These are phyloP conservation scores for Pharmacophagus antenor DNA, from an alignment of 2,888 invertebrate genomes.

Conservation along the genomic window DNA sequence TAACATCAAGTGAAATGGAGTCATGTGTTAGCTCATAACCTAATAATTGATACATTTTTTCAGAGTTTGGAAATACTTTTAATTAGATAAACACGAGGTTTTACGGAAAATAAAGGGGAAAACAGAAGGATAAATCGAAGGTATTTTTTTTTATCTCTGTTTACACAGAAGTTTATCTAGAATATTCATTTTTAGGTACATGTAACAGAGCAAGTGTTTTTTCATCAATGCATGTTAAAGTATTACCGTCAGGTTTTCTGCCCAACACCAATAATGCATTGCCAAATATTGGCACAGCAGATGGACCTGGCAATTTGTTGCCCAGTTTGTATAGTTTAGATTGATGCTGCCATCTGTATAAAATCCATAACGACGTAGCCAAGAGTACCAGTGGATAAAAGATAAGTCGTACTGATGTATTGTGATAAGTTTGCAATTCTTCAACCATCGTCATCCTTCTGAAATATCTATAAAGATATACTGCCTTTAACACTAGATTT, in stretches of 20 bases:
- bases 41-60: too few species aligned
- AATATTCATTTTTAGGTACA: background rate
- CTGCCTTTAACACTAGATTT: too few species aligned
- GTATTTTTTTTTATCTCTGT: background rate
- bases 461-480: slow-evolving; percentile 30
- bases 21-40: too few species aligned
- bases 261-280: slow-evolving; percentile 84
- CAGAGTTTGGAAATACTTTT: too few species aligned
- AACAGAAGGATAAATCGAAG: too few species aligned
- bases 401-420: slow-evolving; percentile 42
- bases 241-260: slow-evolving; percentile 82
- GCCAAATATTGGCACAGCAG: slow-evolving; percentile 84
- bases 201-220: background rate
- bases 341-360: slow-evolving; percentile 74
- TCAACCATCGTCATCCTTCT: slow-evolving; percentile 47
- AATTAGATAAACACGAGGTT: too few species aligned
- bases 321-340: slow-evolving; percentile 81
- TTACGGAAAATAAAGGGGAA: too few species aligned
- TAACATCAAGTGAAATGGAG: too few species aligned
- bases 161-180: background rate
- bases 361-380: slow-evolving; percentile 52
- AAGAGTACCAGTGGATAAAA: slow-evolving; percentile 57
- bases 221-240: background rate
- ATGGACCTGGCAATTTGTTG: slow-evolving; percentile 85
- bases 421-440: slow-evolving; percentile 35